phyloP scores from a whole-genome alignment of 2,113 vertebrate genomes.

The Synodontis membranacea region DNA sequence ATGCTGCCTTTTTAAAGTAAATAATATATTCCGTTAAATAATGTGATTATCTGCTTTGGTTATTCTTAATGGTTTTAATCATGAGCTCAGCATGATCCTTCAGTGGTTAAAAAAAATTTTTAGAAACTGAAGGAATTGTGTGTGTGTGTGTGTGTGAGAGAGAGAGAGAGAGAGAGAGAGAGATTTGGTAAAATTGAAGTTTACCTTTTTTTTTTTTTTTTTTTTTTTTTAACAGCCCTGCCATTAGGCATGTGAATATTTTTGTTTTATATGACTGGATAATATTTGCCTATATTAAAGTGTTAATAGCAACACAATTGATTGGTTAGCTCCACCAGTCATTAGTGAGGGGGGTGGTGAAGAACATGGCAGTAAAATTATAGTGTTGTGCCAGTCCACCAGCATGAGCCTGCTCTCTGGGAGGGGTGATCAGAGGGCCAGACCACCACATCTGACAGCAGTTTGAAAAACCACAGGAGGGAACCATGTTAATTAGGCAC shows the following conservation, averaged over 20 bases:
- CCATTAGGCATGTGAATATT: slow-evolving; percentile 54
- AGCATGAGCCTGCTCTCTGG: slow-evolving; percentile 54
- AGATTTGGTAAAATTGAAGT: slow-evolving; percentile 55
- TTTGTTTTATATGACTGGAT: slow-evolving; percentile 61
- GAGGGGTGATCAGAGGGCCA: slow-evolving; percentile 44
- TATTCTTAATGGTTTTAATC: slow-evolving; percentile 49
- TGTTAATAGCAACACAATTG: slow-evolving; percentile 62
- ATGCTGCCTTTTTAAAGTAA: background rate
- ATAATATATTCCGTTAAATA: slow-evolving; percentile 24
- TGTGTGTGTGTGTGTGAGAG: background rate
- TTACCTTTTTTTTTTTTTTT: slow-evolving; percentile 45
- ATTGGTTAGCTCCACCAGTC: slow-evolving; percentile 53
- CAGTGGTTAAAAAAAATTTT: slow-evolving; percentile 36
- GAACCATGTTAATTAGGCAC: slow-evolving; percentile 55
- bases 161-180: background rate
- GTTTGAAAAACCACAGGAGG: slow-evolving; percentile 57
- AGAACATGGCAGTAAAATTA: slow-evolving; percentile 53
- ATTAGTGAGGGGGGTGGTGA: slow-evolving; percentile 58
- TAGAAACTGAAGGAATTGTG: background rate
- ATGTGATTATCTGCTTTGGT: slow-evolving; percentile 41
- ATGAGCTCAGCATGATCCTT: slow-evolving; percentile 26
- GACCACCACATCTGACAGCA: slow-evolving; percentile 52
- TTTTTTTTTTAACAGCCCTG: slow-evolving; percentile 41
- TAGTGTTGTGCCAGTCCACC: slow-evolving; percentile 49
- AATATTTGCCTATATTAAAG: slow-evolving; percentile 63